Conservation (phyloP, 1,140 invertebrate species). For the Zelostemma sp. region DNA sequence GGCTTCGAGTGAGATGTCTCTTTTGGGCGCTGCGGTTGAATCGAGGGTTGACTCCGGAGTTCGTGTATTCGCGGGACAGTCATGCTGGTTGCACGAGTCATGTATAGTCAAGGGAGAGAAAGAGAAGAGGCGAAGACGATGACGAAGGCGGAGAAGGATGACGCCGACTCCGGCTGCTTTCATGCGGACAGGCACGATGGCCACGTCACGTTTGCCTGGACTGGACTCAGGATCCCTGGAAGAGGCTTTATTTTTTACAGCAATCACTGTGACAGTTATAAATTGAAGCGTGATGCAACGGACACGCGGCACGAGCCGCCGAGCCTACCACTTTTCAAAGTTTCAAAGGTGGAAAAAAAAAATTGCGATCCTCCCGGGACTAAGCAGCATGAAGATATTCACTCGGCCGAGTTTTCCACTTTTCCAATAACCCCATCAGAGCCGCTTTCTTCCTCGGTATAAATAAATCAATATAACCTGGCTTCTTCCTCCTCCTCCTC, state of each 20-base stretch:
- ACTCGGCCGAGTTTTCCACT: conserved; percentile 29
- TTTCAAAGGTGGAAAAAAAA: not conserved
- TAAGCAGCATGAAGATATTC: not conserved
- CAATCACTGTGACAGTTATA: conserved; percentile 52
- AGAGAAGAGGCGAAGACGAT: not conserved
- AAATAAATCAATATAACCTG: conserved; percentile 70
- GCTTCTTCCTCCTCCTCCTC: conserved; percentile 28
- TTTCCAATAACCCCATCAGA: conserved; percentile 63
- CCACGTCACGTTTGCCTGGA: conserved; percentile 42
- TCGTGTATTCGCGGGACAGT: conserved; percentile 60
- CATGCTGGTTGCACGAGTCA: conserved; percentile 50
- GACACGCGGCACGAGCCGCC: conserved; percentile 35
- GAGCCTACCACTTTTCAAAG: conserved; percentile 5
- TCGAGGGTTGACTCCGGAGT: conserved; percentile 59
- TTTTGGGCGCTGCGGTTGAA: conserved; percentile 51
- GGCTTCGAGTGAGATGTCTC: conserved; percentile 56
- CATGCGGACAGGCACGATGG: conserved; percentile 33
- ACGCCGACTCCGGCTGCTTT: conserved; percentile 1
- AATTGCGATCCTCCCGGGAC: not conserved
- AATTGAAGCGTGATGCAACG: conserved; percentile 55
- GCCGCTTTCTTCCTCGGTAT: conserved; percentile 51
- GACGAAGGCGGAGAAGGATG: conserved; percentile 9
- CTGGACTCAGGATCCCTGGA: conserved; percentile 2
- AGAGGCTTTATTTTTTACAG: conserved; percentile 49
- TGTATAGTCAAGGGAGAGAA: conserved; percentile 10